Base-by-base conservation (phyloP, 2,888 invertebrate genomes). In the Xylocampa areola region DNA sequence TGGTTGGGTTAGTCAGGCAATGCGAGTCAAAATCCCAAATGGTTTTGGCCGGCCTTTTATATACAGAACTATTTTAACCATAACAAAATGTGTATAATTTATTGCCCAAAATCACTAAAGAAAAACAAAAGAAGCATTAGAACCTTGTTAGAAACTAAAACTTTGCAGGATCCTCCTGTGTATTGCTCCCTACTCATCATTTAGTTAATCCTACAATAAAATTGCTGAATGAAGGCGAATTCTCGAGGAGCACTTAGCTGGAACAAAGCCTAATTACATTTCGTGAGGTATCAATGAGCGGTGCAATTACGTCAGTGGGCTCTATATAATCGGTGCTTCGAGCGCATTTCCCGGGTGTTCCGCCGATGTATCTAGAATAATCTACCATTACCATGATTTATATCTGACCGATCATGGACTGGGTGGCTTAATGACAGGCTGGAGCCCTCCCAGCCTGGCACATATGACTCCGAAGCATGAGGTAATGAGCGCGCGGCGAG, bases 381-480 rank as follows among this genome's bases (percentile, higher is more conserved):
- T 92, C 84, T 91, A 88, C 91, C 88, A 92, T 93, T 92, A 92
- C 85, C 88, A 87, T 91, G 93, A 92, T 92, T 92, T 92, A 92
- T 92, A 91, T 90, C 87, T 82, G 82, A 85, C 81, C 86, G 86
- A 91, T 90, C 88, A 86, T 84, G 81, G 88, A 80, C 82, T 84
- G 80, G 86, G 81, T 82, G 82, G 84, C 82, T 87, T 92, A 92
- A 92, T 92, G 90, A 91, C 87, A 88, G 91, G 75, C 81, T 76
- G 77, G 70, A 76, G 80, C 70, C 78, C 83, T 83, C 78, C 82
- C 79, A 80, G 86, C 80, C 81, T 80, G 81, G 86, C 68, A 66
- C 66, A 66, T 66, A 89, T 89, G 89, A 85, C 72, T 81, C 77
- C 64, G 80, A 57, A 69, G 72, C 67, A 57, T 74, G 61, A 77